phyloP scores from a whole-genome alignment of 2,888 invertebrate genomes.

The Lutraria lutraria region DNA sequence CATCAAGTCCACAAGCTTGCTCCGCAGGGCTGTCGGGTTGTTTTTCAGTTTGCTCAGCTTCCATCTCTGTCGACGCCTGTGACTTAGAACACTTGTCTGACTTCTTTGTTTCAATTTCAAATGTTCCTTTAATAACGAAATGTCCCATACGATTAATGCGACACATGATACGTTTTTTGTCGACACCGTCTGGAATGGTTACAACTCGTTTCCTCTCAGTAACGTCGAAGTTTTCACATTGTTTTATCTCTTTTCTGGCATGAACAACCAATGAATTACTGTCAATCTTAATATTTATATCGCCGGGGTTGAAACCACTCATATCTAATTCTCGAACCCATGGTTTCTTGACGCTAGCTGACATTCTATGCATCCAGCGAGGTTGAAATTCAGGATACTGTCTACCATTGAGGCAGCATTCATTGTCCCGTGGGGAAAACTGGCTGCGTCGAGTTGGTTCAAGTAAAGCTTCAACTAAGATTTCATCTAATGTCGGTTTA shows the following conservation, averaged over 20 bases:
- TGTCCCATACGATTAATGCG: not conserved
- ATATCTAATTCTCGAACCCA: slow-evolving; percentile 35
- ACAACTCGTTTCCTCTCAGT: slow-evolving; percentile 16
- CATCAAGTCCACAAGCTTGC: not conserved
- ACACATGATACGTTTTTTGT: not conserved
- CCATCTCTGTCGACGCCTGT: not conserved
- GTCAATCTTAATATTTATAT: slow-evolving; percentile 15
- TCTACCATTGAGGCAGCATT: not conserved
- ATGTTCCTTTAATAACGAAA: slow-evolving; percentile 21
- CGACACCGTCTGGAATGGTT: not conserved
- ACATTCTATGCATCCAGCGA: not conserved
- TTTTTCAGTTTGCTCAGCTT: not conserved
- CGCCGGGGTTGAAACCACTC: slow-evolving; percentile 21
- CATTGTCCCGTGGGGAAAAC: not conserved
- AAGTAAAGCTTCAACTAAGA: not conserved
- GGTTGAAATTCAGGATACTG: not conserved
- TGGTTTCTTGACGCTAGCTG: not conserved
- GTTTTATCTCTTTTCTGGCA: slow-evolving; percentile 7
- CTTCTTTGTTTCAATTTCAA: not conserved
- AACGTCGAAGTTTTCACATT: slow-evolving; percentile 25
- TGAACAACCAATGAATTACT: not conserved
- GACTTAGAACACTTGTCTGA: not conserved
- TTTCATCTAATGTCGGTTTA: not conserved
- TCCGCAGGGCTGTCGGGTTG: not conserved
- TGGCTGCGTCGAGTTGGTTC: not conserved